Conservation (phyloP, 2,888 invertebrate genomes). For the Lumbricus terrestris region DNA sequence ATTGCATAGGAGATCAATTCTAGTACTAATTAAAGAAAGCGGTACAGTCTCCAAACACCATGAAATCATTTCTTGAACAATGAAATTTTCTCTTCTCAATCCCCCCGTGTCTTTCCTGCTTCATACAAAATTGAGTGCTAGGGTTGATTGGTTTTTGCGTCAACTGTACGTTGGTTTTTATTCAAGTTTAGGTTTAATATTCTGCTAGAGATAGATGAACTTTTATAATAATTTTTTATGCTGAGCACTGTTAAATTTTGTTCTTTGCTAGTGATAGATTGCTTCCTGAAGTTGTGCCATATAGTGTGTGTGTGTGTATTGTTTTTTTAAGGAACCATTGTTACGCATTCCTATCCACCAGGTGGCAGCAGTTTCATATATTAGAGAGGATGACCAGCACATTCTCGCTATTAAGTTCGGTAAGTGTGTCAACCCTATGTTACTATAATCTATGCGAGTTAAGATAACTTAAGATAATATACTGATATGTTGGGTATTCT, state of each 20-base stretch:
- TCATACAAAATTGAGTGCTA: background rate
- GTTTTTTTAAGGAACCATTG: slow-evolving; percentile 43
- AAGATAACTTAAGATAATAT: background rate
- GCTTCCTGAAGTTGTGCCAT: background rate
- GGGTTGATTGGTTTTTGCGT: background rate
- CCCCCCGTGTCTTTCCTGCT: too few species aligned
- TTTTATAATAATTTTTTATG: background rate
- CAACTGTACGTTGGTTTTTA: background rate
- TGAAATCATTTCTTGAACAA: too few species aligned
- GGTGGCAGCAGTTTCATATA: slow-evolving; percentile 59
- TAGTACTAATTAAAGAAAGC: too few species aligned
- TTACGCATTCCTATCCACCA: slow-evolving; percentile 56
- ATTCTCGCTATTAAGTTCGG: slow-evolving; percentile 59
- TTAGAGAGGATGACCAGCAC: slow-evolving; percentile 57
- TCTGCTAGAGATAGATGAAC: background rate
- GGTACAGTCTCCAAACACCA: too few species aligned
- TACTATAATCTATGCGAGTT: background rate
- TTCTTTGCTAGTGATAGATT: background rate
- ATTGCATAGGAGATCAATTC: too few species aligned
- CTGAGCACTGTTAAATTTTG: background rate
- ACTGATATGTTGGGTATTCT: background rate
- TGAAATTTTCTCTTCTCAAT: too few species aligned
- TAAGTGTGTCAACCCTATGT: slow-evolving; percentile 36
- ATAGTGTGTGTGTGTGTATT: background rate
- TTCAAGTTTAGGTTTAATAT: background rate